phyloP scores from a whole-genome alignment of 2,888 invertebrate genomes.

The Nomada lathburiana region DNA sequence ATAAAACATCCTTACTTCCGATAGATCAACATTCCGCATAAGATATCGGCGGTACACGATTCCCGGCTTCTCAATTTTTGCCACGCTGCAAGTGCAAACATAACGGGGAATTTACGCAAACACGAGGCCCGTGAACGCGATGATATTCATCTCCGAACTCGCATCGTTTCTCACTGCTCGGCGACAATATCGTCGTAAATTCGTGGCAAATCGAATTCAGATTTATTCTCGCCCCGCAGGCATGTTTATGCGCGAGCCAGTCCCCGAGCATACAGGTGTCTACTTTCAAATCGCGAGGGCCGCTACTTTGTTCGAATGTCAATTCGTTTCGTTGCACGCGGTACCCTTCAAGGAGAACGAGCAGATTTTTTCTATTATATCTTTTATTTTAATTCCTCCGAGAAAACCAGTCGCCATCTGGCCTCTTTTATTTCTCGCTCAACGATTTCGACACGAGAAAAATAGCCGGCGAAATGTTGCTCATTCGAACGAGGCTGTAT shows the following conservation, averaged over 20 bases:
- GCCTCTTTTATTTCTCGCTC: not conserved
- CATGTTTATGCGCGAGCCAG: constrained; percentile 58
- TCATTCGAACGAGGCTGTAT: too few relatives aligned
- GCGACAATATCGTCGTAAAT: constrained; percentile 66
- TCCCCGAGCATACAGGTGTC: constrained; percentile 60
- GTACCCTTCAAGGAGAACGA: constrained; percentile 52
- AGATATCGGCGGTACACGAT: constrained; percentile 7
- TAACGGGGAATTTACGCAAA: constrained; percentile 49
- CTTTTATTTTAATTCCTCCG: constrained; percentile 34
- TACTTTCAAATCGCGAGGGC: constrained; percentile 61
- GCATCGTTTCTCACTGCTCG: constrained; percentile 53
- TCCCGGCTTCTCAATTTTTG: constrained; percentile 3
- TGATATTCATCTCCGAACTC: constrained; percentile 54
- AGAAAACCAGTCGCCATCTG: not conserved
- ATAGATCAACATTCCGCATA: constrained; percentile 9
- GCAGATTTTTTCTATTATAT: constrained; percentile 34
- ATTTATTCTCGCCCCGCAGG: constrained; percentile 57
- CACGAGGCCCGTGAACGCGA: constrained; percentile 17
- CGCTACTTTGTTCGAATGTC: constrained; percentile 61
- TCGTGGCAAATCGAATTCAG: constrained; percentile 67
- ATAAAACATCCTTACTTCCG: not conserved
- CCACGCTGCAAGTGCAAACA: not conserved
- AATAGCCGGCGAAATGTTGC: too few relatives aligned
- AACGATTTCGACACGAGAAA: not conserved
- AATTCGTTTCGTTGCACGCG: constrained; percentile 49